Evolutionary conservation across 2,113 vertebrate species (phyloP), one percentile per base, ranked within the genome.

Genomic region (Sapajus apella): DNA sequence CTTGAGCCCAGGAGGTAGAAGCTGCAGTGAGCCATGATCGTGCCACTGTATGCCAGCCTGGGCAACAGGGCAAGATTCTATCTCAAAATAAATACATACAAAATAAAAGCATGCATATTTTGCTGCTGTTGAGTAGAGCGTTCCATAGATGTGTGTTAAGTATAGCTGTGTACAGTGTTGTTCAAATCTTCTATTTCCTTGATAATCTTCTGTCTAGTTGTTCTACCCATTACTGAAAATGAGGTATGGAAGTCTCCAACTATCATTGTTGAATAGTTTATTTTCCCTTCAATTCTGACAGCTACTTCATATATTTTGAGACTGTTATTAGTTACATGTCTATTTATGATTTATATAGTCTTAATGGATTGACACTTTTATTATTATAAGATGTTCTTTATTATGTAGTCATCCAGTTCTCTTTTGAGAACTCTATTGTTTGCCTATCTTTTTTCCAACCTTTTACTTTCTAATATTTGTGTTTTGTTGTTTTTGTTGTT

Each of bases 141-240:
- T 80, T 70, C 32, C 72, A 11, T 20, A 50, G 73, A 6, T 91
- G 8, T 40, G 40, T 40, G 35, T 70, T 79, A 79, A 56, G 37
- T 68, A n/a, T 85, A 30, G 9, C 40, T 70, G 25, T 91, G 37
- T 70, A 47, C 12, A 70, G 32, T 47, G 12, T 75, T 82, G 13
- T 61, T 90, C 70, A 85, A 18, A 56, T 58, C 58, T 95, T 70
- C 58, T 95, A 37, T 58, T 77, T 93, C 30, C n/a, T 66, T 90
- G 7, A 64, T 47, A 32, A 55, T 82, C n/a, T 85, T 90, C 85
- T 70, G 37, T 95, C 37, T 37, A 12, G 80, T 52, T 83, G 56
- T 66, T 90, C 79, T 77, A 40, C 47, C 23, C 9, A 37, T 90
- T 40, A 37, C 25, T 84, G 47, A 90, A 82, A 90, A 90, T 23